Base-by-base conservation (phyloP, 2,888 invertebrate genomes). In the Temnothorax ravouxi region DNA sequence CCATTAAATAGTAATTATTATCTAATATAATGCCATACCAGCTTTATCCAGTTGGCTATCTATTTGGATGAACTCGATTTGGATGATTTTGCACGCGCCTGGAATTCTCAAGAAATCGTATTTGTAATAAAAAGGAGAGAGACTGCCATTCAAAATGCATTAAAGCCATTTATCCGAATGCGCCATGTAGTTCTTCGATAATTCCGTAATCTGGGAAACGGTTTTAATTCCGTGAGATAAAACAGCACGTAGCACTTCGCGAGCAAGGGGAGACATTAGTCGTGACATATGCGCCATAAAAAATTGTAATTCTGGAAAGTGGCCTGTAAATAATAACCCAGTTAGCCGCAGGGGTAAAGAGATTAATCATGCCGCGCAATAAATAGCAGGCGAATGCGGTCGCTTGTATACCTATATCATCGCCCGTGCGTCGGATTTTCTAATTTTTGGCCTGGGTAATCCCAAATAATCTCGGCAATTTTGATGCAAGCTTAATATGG, bases 281-380 rank as follows among this genome's bases (percentile, higher is more conserved):
- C 76, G 52, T 62, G 81, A 81, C 84, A 71, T 76, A 62, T 62
- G 80, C 38, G 69, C 47, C 61, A 64, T 71, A 64, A 80, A 80
- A 84, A 84, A 84, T 84, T 76, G 84, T 80, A 80, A 84, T 84
- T 80, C 71, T 62, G 64, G 52, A 50, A 84, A 84, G 84, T 84
- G 80, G 84, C 52, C 50, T 80, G 62, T 84, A 84, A 84, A 84
- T 84, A 84, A 84, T 84, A 84, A 50, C 84, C 71, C 80, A 71
- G 84, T 77, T 80, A 80, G 71, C 69, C 69, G 41, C 84, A 71
- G 64, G 66, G 62, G 80, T 52, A 44, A 54, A 64, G 71, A 84
- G 80, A 84, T 84, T 84, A 84, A 84, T 84, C 84, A 80, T 64
- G 52, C 84, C 21, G 69, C 47, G 62, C 50, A 76, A 67, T 77